phyloP scores from a whole-genome alignment of 2,113 vertebrate species.

The Hydropotes inermis region DNA sequence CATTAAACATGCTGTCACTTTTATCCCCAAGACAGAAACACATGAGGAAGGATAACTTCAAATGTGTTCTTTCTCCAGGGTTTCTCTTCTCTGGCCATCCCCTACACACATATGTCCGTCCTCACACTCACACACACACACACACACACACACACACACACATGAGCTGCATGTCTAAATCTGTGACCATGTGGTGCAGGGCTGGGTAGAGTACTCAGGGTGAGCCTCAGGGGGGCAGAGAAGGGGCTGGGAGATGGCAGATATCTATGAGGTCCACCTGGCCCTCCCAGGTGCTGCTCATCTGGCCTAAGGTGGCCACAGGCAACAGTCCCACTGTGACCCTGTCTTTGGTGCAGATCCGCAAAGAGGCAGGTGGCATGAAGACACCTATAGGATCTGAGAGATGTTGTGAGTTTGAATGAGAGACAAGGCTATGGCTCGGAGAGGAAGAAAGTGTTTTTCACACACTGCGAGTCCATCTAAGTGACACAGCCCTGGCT shows the following conservation, averaged over 20 bases:
- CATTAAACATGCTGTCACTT: neutral
- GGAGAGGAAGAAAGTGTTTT: neutral
- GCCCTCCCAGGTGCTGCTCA: neutral
- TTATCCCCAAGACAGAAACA: neutral
- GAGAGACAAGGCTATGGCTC: no score
- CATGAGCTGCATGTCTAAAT: accelerated
- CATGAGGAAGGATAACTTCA: neutral
- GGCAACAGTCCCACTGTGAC: accelerated
- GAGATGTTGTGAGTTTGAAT: no score
- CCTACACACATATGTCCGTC: accelerated
- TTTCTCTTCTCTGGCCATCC: neutral
- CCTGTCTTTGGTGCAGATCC: accelerated
- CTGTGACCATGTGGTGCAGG: neutral
- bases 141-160: accelerated
- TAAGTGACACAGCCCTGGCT: accelerated
- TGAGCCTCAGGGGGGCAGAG: no score
- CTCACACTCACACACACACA: no score
- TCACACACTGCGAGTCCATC: neutral
- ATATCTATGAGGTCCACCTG: accelerated
- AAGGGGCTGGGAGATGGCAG: no score
- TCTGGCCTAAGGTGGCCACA: neutral
- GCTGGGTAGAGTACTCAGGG: no score
- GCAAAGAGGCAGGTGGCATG: neutral
- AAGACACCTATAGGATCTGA: accelerated
- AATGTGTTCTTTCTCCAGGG: neutral